Base-by-base conservation (phyloP, 2,888 invertebrate genomes). In the Nomada fabriciana region DNA sequence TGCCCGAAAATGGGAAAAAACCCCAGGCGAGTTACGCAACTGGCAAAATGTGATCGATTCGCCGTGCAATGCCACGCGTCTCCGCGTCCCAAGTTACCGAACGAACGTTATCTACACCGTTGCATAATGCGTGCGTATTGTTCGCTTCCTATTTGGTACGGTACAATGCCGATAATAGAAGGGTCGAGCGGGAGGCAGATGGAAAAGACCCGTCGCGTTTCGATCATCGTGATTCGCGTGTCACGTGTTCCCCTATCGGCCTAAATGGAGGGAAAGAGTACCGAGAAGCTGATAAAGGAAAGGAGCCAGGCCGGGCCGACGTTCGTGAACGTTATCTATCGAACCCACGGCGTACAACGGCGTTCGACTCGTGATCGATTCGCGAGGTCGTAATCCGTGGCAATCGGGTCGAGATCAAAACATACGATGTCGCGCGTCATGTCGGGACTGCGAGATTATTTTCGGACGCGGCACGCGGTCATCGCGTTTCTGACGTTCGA, bases 401-500 rank as follows among this genome's bases (percentile, higher is more conserved):
- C 81, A 87, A 87, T 80, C 83, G 76, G 77, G 76, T 81, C 79
- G 85, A 69, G 77, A 87, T 87, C 78, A 65, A 76, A 81, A 71
- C 63, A 23, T 25, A 25, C 68, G 18, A n/a, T 55, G 53, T 67
- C 42, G 71, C 73, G 43, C 68, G 57, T 47, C 43, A 70, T 42
- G 47, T 60, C 77, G 50, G 52, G 76, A 83, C 64, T 80, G 80
- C 77, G 74, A 76, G 80, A 79, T 86, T 87, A 86, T 87, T 87
- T 86, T 78, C 59, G 76, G 83, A 87, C 68, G 18, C 57, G 76
- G 71, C 85, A 83, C 76, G 82, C 78, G 83, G 64, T 76, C 71
- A n/a, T 57, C 69, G 53, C 61, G 64, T 77, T 68, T 52, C 65
- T 65, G 59, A 76, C 68, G 76, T 76, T 65, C 63, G 76, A 25